Conservation (phyloP, 2,797 vertebrate species). For the Falco novaeseelandiae region DNA sequence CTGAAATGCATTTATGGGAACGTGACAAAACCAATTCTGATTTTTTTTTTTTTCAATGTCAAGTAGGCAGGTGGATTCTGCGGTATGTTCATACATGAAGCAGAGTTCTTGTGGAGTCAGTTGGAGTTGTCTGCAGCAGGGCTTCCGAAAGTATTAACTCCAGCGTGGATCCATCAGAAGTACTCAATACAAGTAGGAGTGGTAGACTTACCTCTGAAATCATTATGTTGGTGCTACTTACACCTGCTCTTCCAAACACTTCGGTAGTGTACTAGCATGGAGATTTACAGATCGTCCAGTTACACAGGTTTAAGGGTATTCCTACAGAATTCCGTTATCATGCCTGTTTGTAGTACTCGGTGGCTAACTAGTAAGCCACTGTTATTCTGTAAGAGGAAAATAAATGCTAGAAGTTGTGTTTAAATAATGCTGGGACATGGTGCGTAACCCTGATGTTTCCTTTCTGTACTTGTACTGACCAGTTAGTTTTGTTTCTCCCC, state of each 20-base stretch:
- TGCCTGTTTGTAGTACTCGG: background rate
- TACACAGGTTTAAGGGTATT: background rate
- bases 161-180: background rate
- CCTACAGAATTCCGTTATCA: background rate
- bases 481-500: background rate
- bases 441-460: background rate
- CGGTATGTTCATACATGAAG: fast-evolving
- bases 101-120: background rate
- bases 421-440: background rate
- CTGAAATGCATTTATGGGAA: slow-evolving; percentile 48
- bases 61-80: background rate
- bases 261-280: background rate
- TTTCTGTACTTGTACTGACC: background rate
- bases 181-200: background rate
- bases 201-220: background rate
- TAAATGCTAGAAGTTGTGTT: background rate
- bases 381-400: background rate
- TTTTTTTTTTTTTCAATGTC: background rate
- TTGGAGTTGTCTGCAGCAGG: background rate
- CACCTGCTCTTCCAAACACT: background rate
- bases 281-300: background rate
- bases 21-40: background rate
- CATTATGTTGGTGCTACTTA: background rate
- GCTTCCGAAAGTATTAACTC: background rate
- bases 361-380: background rate